A percentile compares a stretch with the other conserved stretches of the same genome.
These are phyloP conservation scores for Hozukius guyotensis DNA, from an alignment of 2,797 vertebrate genomes.

Conservation along the genomic window DNA sequence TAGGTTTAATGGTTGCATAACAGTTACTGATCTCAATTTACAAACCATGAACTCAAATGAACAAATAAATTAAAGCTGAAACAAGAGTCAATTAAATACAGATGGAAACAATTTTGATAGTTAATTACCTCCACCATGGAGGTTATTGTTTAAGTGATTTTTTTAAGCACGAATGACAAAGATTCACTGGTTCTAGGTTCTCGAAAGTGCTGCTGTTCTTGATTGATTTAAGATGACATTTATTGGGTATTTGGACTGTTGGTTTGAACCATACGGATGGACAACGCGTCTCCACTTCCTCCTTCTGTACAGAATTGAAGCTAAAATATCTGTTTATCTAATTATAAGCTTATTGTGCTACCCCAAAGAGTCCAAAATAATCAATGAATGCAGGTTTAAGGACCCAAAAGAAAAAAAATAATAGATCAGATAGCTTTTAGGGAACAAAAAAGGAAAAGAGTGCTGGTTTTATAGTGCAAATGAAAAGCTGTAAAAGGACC, in stretches of 20 bases:
- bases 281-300: too few relatives aligned
- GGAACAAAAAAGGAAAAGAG: background rate
- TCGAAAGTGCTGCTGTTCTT: background rate
- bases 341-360: too few relatives aligned
- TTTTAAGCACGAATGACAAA: background rate
- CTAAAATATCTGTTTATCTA: too few relatives aligned
- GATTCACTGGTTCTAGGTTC: background rate
- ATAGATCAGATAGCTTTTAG: background rate
- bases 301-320: too few relatives aligned
- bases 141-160: background rate
- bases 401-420: too few relatives aligned
- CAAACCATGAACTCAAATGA: background rate
- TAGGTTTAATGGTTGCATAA: background rate
- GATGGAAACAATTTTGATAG: background rate
- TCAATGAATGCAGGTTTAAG: too few relatives aligned
- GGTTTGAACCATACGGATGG: too few relatives aligned
- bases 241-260: background rate
- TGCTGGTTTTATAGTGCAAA: background rate
- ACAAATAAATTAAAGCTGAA: background rate
- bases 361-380: too few relatives aligned
- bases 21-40: background rate
- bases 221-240: background rate
- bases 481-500: background rate
- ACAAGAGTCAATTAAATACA: background rate
- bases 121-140: background rate